phyloP scores from a whole-genome alignment of 2,113 vertebrate genomes.

The Proteles cristata region DNA sequence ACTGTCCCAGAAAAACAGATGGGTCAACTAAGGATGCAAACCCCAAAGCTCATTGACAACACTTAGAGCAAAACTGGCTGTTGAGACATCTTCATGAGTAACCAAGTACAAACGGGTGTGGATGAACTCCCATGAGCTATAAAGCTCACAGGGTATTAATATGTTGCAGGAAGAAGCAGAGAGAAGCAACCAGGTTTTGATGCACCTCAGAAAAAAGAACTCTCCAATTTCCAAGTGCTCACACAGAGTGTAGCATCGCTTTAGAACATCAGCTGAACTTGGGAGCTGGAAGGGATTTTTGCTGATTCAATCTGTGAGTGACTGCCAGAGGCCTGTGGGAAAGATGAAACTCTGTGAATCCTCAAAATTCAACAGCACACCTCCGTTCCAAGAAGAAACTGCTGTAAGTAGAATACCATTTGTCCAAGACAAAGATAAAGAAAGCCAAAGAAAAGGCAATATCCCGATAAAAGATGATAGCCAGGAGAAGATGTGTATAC shows the following conservation, averaged over 20 bases:
- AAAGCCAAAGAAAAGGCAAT: not conserved
- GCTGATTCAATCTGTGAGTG: not conserved
- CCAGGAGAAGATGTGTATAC: not conserved
- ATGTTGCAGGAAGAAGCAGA: not conserved
- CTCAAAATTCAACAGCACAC: not conserved
- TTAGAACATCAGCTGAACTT: not conserved
- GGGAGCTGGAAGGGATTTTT: not conserved
- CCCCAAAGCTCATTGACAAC: not conserved
- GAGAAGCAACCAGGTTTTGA: not conserved
- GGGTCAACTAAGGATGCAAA: not conserved
- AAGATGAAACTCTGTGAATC: not conserved
- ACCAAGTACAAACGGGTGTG: not conserved
- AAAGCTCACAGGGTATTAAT: not conserved
- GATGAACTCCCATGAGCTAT: not conserved
- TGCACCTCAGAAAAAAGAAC: not conserved
- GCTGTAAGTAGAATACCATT: not conserved
- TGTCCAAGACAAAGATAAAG: not conserved
- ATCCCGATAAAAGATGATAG: not conserved
- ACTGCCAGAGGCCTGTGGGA: not conserved
- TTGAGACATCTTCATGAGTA: not conserved
- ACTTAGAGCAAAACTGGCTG: not conserved
- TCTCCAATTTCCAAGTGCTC: not conserved
- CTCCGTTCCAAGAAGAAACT: not conserved
- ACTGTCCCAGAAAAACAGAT: not conserved
- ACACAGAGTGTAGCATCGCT: rapidly evolving